Evolutionary conservation across 2,113 vertebrate species (phyloP), one percentile per base, ranked within the genome.

Genomic region (Coptodon rendalli): DNA sequence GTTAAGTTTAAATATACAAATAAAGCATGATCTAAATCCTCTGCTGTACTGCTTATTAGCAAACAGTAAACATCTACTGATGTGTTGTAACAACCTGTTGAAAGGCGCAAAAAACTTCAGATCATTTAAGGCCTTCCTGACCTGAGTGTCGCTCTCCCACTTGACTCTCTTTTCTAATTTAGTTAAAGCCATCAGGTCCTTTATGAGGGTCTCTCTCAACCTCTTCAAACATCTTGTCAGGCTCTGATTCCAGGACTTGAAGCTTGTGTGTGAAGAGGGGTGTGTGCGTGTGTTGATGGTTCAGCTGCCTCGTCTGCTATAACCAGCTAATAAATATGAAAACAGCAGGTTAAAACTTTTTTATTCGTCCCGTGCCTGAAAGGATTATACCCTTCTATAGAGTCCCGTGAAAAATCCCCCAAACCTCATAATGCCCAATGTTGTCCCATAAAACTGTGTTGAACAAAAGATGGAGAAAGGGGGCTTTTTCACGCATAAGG

Each of bases 341-440:
- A 97, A 96, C 97, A 97, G 97, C 96, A 94, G 97, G 96, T 97
- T 97, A 96, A 96, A 95, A 95, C 96, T 96, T 96, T 89, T 88
- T 96, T 95, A 96, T 96, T 96, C 94, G 95, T 96, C 97, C 92
- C 94, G 94, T 94, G 92, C 94, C 95, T 96, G 97, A 97, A 97
- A 96, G 96, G 97, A 96, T 97, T 97, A 97, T 91, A 93, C 94
- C 90, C 93, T 93, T 98, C 97, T 96, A 98, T 97, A 92, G 97
- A 98, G 97, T 98, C 89, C 97, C 96, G 89, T 97, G 97, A 96
- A 97, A 91, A 97, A 97, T 97, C 96, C 96, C 96, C 92, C 95
- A 95, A 96, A 98, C 97, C 97, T 98, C 97, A 97, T 98, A 97
- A 97, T 96, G 97, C 96, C 96, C 97, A 94, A 96, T 97, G 97